These are phyloP conservation scores for Podocnemis expansa DNA, from an alignment of 2,113 vertebrate species.

Conservation along the genomic window DNA sequence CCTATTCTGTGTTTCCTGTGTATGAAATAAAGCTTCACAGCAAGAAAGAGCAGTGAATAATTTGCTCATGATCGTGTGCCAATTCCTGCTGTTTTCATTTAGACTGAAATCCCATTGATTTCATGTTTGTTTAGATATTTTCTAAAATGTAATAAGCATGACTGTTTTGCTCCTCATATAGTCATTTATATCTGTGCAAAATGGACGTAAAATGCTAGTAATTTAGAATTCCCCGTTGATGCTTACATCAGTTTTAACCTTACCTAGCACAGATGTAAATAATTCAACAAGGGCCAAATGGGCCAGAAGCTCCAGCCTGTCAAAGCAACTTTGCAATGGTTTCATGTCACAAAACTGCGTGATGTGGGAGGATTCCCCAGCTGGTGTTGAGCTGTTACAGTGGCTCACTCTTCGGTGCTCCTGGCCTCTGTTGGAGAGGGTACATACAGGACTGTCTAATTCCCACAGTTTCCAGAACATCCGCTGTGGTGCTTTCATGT, in stretches of 20 bases:
- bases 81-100: slow-evolving; percentile 28
- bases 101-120: background rate
- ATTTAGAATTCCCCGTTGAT: background rate
- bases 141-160: background rate
- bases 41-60: slow-evolving; percentile 41
- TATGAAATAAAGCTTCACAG: slow-evolving; percentile 34
- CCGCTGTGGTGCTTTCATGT: background rate
- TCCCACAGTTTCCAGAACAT: accelerated
- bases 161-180: background rate
- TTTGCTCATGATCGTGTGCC: background rate
- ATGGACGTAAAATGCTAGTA: background rate
- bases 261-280: background rate
- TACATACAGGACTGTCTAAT: background rate
- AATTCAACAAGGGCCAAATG: accelerated
- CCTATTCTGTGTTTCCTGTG: slow-evolving; percentile 6
- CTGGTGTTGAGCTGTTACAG: accelerated
- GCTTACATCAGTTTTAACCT: background rate
- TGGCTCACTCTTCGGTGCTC: background rate
- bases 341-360: background rate
- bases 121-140: slow-evolving; percentile 18
- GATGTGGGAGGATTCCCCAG: background rate
- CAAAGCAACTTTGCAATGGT: accelerated
- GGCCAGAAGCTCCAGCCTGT: background rate
- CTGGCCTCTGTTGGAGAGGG: background rate
- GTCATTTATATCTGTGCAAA: background rate